phyloP scores from a whole-genome alignment of 2,888 invertebrate genomes.

The Colletes collaris region DNA sequence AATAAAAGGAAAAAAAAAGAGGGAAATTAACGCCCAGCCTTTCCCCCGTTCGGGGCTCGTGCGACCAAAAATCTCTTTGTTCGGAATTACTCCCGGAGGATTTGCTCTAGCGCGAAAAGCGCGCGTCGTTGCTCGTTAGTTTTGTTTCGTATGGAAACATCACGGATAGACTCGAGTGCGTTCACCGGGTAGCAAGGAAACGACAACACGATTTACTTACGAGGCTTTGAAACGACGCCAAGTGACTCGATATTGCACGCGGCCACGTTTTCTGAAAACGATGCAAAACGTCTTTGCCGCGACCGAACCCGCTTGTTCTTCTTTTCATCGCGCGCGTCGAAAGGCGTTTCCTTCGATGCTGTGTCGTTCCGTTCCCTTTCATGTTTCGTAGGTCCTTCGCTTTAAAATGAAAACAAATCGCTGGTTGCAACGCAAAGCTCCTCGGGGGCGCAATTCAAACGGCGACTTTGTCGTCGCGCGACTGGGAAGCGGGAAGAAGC shows the following conservation, averaged over 20 bases:
- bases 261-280: slow-evolving; percentile 62
- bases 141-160: slow-evolving; percentile 2
- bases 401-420: background rate
- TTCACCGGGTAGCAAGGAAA: slow-evolving; percentile 16
- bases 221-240: slow-evolving; percentile 17
- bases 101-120: background rate
- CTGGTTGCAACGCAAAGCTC: background rate
- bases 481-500: background rate
- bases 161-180: slow-evolving; percentile 31
- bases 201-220: slow-evolving; percentile 18
- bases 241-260: slow-evolving; percentile 45
- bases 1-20: slow-evolving; percentile 15
- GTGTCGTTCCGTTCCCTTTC: background rate
- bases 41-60: background rate
- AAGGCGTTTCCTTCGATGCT: slow-evolving; percentile 12
- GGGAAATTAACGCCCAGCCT: background rate
- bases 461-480: background rate
- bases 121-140: slow-evolving; percentile 5
- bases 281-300: slow-evolving; percentile 58
- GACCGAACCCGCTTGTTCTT: slow-evolving; percentile 27
- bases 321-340: slow-evolving; percentile 3
- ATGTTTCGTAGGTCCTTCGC: background rate
- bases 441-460: background rate
- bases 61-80: background rate
- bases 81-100: slow-evolving; percentile 12